A percentile compares a stretch with the other conserved stretches of the same genome.
Evolutionary conservation across 2,113 vertebrate species (phyloP).

Genomic region (Calidris pugnax): DNA sequence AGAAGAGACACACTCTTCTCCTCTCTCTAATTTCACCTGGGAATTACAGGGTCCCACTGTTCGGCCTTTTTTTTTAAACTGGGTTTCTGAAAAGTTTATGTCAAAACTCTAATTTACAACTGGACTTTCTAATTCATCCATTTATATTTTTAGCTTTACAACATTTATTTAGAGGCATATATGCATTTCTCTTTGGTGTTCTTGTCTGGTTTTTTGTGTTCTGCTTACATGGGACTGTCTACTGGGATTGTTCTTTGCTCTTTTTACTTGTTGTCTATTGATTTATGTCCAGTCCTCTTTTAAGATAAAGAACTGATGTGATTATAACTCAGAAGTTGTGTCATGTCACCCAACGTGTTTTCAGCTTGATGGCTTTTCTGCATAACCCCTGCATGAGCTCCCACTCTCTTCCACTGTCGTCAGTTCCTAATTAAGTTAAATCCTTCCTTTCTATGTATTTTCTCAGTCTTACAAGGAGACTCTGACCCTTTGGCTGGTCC

Average conservation of each 20-base stretch:
- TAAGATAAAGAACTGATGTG: neutral
- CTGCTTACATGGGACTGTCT: neutral
- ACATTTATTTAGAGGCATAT: neutral
- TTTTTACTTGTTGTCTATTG: neutral
- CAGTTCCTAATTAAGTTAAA: neutral
- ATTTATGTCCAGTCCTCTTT: neutral
- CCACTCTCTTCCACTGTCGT: neutral
- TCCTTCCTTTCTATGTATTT: neutral
- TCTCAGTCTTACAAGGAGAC: neutral
- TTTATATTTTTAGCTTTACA: neutral
- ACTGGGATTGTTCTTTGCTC: neutral
- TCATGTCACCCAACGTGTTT: neutral
- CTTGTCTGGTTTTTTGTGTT: neutral
- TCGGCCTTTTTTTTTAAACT: neutral
- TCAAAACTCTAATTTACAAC: conserved; percentile 34
- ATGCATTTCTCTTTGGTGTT: neutral
- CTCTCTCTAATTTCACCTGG: conserved; percentile 17
- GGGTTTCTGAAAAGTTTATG: neutral
- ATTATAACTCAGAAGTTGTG: neutral
- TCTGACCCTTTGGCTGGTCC: neutral
- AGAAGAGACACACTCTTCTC: neutral
- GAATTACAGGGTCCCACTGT: conserved; percentile 19
- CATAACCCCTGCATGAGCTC: neutral
- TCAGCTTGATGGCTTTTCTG: neutral
- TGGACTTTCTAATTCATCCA: neutral